phyloP scores from a whole-genome alignment of 1,140 invertebrate genomes.

The Sycobia sp. region DNA sequence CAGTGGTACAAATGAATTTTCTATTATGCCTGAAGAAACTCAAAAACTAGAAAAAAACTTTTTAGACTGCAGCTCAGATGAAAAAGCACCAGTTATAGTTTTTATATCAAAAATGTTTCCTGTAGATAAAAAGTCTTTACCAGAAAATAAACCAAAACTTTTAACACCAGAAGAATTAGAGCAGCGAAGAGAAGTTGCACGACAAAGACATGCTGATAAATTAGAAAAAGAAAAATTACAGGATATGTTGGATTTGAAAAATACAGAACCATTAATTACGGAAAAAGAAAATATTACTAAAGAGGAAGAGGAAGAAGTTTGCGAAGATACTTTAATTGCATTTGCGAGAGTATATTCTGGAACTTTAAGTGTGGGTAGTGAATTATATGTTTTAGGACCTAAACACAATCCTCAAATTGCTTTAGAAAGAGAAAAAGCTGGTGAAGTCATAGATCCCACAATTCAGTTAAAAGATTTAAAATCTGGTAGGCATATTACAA shows the following conservation, averaged over 20 bases:
- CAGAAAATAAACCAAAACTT: slow-evolving; percentile 74
- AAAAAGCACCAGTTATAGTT: slow-evolving; percentile 78
- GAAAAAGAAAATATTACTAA: slow-evolving; percentile 10
- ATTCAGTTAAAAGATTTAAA: slow-evolving; percentile 72
- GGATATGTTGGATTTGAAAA: slow-evolving; percentile 32
- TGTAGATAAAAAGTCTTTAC: slow-evolving; percentile 72
- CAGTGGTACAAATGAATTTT: slow-evolving; percentile 68
- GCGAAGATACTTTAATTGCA: slow-evolving; percentile 81
- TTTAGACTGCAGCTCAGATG: slow-evolving; percentile 70
- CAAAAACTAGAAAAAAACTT: slow-evolving; percentile 78
- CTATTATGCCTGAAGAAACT: slow-evolving; percentile 72
- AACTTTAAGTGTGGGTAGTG: slow-evolving; percentile 76
- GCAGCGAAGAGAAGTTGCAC: slow-evolving; percentile 71
- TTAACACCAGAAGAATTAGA: slow-evolving; percentile 79
- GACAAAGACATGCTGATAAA: slow-evolving; percentile 67
- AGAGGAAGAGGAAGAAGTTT: slow-evolving; percentile 47
- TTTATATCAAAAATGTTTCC: slow-evolving; percentile 97
- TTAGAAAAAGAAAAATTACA: slow-evolving; percentile 38
- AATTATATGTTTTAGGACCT: slow-evolving; percentile 84
- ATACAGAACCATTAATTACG: slow-evolving; percentile 14
- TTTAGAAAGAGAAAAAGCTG: slow-evolving; percentile 53
- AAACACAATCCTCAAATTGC: slow-evolving; percentile 81
- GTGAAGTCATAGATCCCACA: slow-evolving; percentile 58
- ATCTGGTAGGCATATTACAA: slow-evolving; percentile 68
- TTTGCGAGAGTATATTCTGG: slow-evolving; percentile 95